Conservation (phyloP, 2,888 invertebrate genomes). For the Lathronympha strigana region DNA sequence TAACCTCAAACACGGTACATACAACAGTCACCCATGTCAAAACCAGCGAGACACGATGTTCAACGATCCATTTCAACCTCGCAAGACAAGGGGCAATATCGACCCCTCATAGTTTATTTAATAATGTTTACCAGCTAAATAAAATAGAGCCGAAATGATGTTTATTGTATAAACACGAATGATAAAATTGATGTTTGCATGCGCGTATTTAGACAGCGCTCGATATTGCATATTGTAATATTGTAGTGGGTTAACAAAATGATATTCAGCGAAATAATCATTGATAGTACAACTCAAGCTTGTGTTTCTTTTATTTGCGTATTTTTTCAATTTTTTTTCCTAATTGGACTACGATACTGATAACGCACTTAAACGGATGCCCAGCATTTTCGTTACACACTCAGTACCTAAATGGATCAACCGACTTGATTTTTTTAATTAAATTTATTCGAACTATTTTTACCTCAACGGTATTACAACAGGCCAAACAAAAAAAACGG, state of each 20-base stretch:
- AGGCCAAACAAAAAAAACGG: too few relatives aligned
- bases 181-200: conserved; percentile 4
- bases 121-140: conserved; percentile 1
- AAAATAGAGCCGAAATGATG: conserved; percentile 12
- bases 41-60: background rate
- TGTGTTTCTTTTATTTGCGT: too few relatives aligned
- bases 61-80: background rate
- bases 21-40: background rate
- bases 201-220: background rate
- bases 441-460: too few relatives aligned
- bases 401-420: too few relatives aligned
- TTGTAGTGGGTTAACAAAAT: background rate
- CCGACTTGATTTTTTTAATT: too few relatives aligned
- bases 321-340: too few relatives aligned
- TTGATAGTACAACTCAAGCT: too few relatives aligned
- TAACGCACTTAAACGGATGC: too few relatives aligned
- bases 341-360: too few relatives aligned
- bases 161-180: conserved; percentile 18
- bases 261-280: background rate
- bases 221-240: background rate
- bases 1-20: background rate
- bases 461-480: too few relatives aligned
- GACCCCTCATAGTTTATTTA: conserved; percentile 19
- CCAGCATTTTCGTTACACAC: too few relatives aligned
- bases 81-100: conserved; percentile 20